Conservation (phyloP, 2,113 vertebrate genomes). For the Phasianus colchicus region DNA sequence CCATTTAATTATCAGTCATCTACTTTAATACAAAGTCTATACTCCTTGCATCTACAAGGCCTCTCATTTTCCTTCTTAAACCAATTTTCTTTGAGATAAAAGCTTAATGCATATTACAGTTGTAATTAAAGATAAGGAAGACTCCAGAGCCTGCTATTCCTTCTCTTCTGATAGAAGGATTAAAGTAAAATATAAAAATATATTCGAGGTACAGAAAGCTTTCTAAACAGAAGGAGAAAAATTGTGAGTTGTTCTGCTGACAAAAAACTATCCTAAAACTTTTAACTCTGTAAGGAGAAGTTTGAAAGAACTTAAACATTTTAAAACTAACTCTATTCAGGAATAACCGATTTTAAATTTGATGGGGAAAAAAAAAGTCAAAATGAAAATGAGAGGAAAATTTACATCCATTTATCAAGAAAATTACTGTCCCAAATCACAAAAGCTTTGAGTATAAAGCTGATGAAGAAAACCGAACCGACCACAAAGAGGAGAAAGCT, state of each 20-base stretch:
- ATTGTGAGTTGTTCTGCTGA: neutral
- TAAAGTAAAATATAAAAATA: too few relatives aligned
- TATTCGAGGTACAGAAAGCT: neutral
- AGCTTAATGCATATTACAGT: neutral
- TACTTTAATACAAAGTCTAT: neutral
- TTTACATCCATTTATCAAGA: neutral
- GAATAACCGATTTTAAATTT: neutral
- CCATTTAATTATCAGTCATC: neutral
- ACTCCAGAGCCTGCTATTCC: neutral
- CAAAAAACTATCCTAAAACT: neutral
- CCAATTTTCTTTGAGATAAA: neutral
- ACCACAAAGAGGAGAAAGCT: neutral
- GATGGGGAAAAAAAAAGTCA: neutral
- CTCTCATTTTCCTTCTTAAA: neutral
- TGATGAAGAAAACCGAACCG: neutral
- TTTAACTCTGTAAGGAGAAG: neutral
- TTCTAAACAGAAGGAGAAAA: neutral
- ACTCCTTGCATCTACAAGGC: neutral
- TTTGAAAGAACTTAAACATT: neutral
- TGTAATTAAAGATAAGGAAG: neutral
- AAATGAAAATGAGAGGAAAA: neutral
- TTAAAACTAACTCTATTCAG: neutral
- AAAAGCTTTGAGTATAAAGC: neutral
- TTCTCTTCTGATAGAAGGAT: neutral
- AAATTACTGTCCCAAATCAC: neutral